phyloP scores from a whole-genome alignment of 2,113 vertebrate species.

The Pomatorhinus ruficollis region DNA sequence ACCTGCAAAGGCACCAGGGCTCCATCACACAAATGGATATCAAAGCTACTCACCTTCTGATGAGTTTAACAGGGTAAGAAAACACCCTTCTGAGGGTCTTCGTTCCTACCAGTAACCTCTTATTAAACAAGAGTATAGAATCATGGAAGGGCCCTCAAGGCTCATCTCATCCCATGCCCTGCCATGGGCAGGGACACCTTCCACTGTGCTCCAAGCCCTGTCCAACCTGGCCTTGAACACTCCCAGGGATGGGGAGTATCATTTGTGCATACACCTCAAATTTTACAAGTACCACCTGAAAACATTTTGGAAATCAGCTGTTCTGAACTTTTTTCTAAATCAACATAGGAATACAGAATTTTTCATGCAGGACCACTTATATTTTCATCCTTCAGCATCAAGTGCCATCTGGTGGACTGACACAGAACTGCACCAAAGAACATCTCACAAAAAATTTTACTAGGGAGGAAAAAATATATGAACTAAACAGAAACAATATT shows the following conservation, averaged over 20 bases:
- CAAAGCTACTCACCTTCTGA: neutral
- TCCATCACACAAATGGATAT: neutral
- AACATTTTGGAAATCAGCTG: neutral
- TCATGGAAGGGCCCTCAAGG: neutral
- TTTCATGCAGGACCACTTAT: neutral
- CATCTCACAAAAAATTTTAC: neutral
- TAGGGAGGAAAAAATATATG: neutral
- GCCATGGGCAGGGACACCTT: neutral
- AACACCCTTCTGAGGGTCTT: neutral
- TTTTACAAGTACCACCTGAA: neutral
- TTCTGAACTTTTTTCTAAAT: neutral
- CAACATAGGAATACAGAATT: neutral
- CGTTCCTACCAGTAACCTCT: neutral
- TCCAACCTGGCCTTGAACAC: neutral
- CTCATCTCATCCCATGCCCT: neutral
- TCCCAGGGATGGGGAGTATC: neutral
- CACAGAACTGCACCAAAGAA: slow-evolving; percentile 56
- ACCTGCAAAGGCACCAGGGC: neutral
- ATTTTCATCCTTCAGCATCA: slow-evolving; percentile 35
- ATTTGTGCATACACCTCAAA: neutral
- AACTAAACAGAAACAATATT: neutral
- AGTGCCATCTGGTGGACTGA: slow-evolving; percentile 69
- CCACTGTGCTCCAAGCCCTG: neutral
- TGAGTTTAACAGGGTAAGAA: neutral
- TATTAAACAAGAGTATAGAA: neutral